phyloP scores from a whole-genome alignment of 2,113 vertebrate species.

The Oncorhynchus masou region DNA sequence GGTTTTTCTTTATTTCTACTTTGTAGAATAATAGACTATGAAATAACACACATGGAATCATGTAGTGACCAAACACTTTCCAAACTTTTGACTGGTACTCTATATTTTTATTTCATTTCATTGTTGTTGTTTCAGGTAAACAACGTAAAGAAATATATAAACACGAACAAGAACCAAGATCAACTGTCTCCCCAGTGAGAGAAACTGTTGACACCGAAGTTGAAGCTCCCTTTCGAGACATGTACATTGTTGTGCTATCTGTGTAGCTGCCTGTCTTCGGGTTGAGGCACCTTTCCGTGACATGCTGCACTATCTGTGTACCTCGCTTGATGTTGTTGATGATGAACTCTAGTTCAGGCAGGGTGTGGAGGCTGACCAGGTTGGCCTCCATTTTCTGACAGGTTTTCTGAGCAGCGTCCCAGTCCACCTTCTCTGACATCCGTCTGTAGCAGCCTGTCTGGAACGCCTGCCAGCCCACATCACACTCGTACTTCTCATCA shows the following conservation, averaged over 20 bases:
- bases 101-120: no score
- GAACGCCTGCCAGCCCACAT: conserved; percentile 90
- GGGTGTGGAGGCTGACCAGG: conserved; percentile 91
- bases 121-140: no score
- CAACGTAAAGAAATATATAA: no score
- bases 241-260: not conserved
- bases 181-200: no score
- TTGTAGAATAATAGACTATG: no score
- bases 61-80: no score
- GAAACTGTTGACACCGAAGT: no score
- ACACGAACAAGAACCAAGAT: no score
- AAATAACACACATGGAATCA: no score
- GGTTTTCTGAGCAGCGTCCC: conserved; percentile 84
- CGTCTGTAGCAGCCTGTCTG: conserved; percentile 92
- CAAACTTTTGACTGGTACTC: no score
- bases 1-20: no score
- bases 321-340: conserved; percentile 86
- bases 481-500: conserved; percentile 84
- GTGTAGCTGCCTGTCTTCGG: conserved; percentile 42
- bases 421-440: conserved; percentile 82
- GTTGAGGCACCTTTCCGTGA: not conserved
- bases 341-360: conserved; percentile 91
- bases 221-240: not conserved
- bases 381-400: conserved; percentile 87
- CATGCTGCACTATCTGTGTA: conserved; percentile 21